Evolutionary conservation across 1,140 invertebrate genomes (phyloP).

Genomic region (Zaprionus vittiger): DNA sequence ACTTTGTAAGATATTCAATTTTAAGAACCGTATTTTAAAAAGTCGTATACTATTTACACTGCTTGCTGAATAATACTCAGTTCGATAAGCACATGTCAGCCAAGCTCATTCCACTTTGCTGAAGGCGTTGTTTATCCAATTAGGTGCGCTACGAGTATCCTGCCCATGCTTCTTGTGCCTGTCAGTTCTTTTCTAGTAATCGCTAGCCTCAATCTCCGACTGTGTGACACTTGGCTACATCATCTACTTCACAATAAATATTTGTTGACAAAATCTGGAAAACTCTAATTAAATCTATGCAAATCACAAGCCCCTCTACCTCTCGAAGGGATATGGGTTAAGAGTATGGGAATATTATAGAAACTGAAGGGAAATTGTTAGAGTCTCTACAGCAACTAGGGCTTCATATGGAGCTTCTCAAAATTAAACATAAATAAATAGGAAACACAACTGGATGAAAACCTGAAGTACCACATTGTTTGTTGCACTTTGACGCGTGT

Average conservation of each 20-base stretch:
- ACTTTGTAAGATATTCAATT: neutral
- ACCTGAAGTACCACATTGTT: neutral
- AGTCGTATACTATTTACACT: neutral
- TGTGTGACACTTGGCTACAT: slow-evolving; percentile 1
- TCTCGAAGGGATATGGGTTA: neutral
- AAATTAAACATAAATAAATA: too few species aligned
- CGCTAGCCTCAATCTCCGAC: slow-evolving; percentile 37
- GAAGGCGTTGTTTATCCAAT: slow-evolving; percentile 43
- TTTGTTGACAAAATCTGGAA: slow-evolving; percentile 36
- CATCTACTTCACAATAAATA: neutral
- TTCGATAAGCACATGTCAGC: neutral
- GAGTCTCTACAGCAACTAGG: neutral
- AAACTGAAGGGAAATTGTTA: neutral
- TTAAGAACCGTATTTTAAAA: neutral
- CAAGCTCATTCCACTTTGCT: neutral
- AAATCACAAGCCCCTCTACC: slow-evolving; percentile 34
- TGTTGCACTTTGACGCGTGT: neutral
- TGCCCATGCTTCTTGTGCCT: slow-evolving; percentile 5
- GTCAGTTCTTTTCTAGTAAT: slow-evolving; percentile 26
- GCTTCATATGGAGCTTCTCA: too few species aligned
- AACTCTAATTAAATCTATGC: slow-evolving; percentile 60
- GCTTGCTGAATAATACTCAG: neutral
- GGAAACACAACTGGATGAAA: too few species aligned
- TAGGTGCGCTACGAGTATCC: slow-evolving; percentile 20
- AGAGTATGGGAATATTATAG: neutral